Base-by-base conservation (phyloP, 2,113 vertebrate genomes). In the crab-eating macaque (Macaca fascicularis) region DNA sequence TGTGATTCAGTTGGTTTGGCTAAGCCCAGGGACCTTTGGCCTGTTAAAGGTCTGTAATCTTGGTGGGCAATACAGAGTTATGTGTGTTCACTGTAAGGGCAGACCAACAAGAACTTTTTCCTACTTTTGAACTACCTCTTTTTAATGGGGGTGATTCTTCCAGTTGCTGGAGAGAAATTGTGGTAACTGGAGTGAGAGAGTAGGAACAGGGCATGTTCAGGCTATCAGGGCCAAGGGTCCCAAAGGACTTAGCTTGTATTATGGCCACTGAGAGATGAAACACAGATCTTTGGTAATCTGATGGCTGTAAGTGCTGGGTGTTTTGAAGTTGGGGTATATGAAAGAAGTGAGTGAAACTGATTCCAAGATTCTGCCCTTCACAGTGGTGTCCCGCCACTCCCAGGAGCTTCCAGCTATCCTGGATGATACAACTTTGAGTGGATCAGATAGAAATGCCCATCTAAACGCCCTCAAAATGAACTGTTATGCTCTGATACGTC, bases 391-490 rank as follows among this genome's bases (percentile, higher is more conserved):
- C 80, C 98, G 97, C 75, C 99, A 99, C 85, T 99, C 99, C 20
- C 98, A 97, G 74, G 99, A 99, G 25, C 98, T 99, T 89, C 98
- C 99, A 0, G 17, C 98, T 1, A 35, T 99, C 90, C 96, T 99
- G 27, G 88, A 97, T 3, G 98, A 99, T 76, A 79, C 98, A 67
- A 83, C 98, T 2, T 80, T 99, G 90, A 98, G 98, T 32, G 74
- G 89, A 0, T 96, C 97, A 3, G 99, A 99, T 80, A 99, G 99
- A 2, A 96, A 98, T n/a, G 98, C 99, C 94, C 99, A 99, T 32
- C 99, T 99, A 1, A 99, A 99, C 4, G 98, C 99, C 5, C 99
- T 99, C 17, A 99, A 99, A 98, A 99, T 99, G 99, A 99, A 99
- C 43, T 99, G 99, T 81, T 99, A 99, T 89, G 97, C 99, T 89